These are phyloP conservation scores for Andrena bucephala DNA, from an alignment of 2,888 invertebrate genomes.

Conservation along the genomic window DNA sequence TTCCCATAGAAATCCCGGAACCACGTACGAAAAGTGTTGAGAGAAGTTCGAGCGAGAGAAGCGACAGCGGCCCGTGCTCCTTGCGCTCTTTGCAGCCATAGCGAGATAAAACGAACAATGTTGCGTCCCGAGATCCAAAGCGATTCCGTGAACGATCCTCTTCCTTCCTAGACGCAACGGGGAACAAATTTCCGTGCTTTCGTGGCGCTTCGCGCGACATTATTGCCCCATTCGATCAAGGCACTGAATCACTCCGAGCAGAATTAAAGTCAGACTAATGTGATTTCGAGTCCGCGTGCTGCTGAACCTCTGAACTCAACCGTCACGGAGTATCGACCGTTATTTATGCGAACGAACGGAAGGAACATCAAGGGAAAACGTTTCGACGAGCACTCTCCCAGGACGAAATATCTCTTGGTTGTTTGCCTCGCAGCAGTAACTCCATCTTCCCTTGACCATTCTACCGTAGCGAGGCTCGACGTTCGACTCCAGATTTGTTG, in stretches of 20 bases:
- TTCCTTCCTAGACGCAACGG: background rate
- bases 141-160: background rate
- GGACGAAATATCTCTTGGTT: conserved; percentile 12
- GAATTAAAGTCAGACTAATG: conserved; percentile 27
- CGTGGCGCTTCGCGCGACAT: conserved; percentile 17
- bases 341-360: conserved; percentile 14
- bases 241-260: conserved; percentile 21
- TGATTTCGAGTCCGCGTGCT: conserved; percentile 9
- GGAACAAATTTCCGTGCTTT: conserved; percentile 22
- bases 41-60: background rate
- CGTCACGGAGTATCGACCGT: background rate
- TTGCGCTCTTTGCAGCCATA: background rate
- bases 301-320: background rate
- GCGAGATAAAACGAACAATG: conserved; percentile 3
- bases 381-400: background rate
- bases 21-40: background rate
- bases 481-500: conserved; percentile 58
- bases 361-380: conserved; percentile 6
- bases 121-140: background rate
- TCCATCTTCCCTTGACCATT: conserved; percentile 21
- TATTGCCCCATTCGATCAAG: conserved; percentile 28
- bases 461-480: conserved; percentile 35
- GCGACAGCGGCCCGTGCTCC: no score
- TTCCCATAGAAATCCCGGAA: background rate
- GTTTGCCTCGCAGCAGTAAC: background rate